These are phyloP conservation scores for Ornithorhynchus anatinus DNA, from an alignment of 2,113 vertebrate species.

Conservation along the genomic window DNA sequence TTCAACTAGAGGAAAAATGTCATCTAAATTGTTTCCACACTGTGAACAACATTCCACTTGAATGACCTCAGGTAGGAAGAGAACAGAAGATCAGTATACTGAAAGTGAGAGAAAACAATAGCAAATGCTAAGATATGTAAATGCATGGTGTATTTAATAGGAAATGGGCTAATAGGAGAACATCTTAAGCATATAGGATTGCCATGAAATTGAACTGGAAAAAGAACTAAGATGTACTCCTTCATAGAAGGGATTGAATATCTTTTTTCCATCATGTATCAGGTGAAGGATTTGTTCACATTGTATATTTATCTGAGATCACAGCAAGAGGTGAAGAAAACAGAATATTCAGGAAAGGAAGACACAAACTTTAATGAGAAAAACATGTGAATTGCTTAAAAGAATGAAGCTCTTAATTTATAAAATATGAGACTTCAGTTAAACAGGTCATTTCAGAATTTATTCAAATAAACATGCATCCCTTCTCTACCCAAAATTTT, in stretches of 20 bases:
- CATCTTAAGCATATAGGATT: not conserved
- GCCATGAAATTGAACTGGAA: not conserved
- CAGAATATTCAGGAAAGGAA: slow-evolving; percentile 2
- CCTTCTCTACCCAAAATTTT: slow-evolving; percentile 35
- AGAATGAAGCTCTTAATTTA: slow-evolving; percentile 15
- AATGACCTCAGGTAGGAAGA: not conserved
- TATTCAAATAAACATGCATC: slow-evolving; percentile 32
- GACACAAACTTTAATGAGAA: slow-evolving; percentile 44
- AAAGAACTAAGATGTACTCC: not conserved
- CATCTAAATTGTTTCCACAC: not conserved
- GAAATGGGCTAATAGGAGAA: not conserved
- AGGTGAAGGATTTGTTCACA: not conserved
- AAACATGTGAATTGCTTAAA: slow-evolving; percentile 41
- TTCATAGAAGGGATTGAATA: not conserved
- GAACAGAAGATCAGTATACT: not conserved
- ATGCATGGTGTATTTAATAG: not conserved
- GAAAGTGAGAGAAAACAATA: not conserved
- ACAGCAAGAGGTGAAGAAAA: slow-evolving; percentile 5
- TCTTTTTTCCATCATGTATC: not conserved
- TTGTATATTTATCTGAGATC: not conserved
- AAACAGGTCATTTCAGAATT: slow-evolving; percentile 38
- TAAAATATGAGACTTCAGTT: slow-evolving; percentile 41
- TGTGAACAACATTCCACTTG: slow-evolving; percentile 2
- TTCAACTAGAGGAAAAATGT: not conserved
- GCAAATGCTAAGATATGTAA: not conserved